These are phyloP conservation scores for Gila robusta DNA, from an alignment of 2,797 vertebrate genomes.

Conservation along the genomic window DNA sequence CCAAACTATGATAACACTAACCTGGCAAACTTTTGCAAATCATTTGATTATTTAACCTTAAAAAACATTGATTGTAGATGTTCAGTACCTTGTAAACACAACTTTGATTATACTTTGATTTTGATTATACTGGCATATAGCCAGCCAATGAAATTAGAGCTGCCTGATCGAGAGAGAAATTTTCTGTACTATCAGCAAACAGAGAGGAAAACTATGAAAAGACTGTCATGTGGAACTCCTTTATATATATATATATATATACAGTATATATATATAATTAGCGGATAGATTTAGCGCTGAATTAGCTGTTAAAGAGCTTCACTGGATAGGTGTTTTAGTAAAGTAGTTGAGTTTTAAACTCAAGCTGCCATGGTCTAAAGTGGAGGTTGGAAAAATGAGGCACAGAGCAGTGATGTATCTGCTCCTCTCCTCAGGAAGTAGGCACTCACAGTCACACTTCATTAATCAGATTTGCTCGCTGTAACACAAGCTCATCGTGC, in stretches of 20 bases:
- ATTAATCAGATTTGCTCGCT: conserved; percentile 74
- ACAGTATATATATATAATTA: background rate
- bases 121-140: background rate
- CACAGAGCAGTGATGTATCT: conserved; percentile 47
- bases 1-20: background rate
- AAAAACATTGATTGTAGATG: background rate
- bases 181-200: background rate
- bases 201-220: background rate
- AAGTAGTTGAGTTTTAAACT: conserved; percentile 31
- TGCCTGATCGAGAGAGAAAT: background rate
- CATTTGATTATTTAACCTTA: background rate
- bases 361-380: conserved; percentile 38
- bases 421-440: conserved; percentile 68
- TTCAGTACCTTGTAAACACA: background rate
- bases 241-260: background rate
- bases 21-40: background rate
- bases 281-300: background rate
- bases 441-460: conserved; percentile 68
- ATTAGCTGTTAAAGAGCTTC: background rate
- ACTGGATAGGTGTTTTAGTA: conserved; percentile 18
- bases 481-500: conserved; percentile 64
- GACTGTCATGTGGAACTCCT: background rate
- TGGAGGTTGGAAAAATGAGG: conserved; percentile 44
- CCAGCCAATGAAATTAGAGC: background rate
- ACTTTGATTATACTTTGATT: background rate